Percentiles rank a stretch among this genome's conserved stretches.
Conservation (phyloP, 2,113 vertebrate genomes). For the Marmota flaviventris region DNA sequence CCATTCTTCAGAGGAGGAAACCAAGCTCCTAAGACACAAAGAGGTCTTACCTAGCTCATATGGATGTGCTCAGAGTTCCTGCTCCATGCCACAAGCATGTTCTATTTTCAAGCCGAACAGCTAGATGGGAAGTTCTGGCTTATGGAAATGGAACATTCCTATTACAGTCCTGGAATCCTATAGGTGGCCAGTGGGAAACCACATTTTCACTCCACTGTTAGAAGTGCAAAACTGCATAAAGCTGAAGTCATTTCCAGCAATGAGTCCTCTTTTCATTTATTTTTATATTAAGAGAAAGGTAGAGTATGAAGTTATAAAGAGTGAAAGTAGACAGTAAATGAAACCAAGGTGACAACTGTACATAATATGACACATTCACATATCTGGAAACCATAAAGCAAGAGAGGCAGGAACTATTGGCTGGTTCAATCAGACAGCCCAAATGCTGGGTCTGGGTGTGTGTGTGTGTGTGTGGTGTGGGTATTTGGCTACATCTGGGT, state of each 20-base stretch:
- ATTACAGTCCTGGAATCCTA: neutral
- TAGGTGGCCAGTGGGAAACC: neutral
- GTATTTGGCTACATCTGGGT: neutral
- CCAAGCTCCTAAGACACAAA: neutral
- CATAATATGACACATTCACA: neutral
- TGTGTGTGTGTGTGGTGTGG: too few relatives aligned
- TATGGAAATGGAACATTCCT: neutral
- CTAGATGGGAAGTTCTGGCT: neutral
- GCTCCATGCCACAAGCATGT: neutral
- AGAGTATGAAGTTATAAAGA: neutral
- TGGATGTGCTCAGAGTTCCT: neutral
- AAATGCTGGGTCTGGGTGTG: neutral
- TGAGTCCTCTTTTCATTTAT: slow-evolving; percentile 25
- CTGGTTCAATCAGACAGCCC: neutral
- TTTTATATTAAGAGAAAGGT: neutral
- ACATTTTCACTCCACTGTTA: neutral
- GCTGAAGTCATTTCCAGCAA: neutral
- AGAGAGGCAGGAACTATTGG: neutral
- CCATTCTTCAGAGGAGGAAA: neutral
- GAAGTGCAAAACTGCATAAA: slow-evolving; percentile 22
- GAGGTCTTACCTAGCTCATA: neutral
- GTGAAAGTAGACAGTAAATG: neutral
- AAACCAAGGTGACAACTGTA: neutral
- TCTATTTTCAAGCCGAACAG: neutral
- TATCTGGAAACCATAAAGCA: neutral